Conservation (phyloP, 2,888 invertebrate genomes). For the Malthinus flaveolus region DNA sequence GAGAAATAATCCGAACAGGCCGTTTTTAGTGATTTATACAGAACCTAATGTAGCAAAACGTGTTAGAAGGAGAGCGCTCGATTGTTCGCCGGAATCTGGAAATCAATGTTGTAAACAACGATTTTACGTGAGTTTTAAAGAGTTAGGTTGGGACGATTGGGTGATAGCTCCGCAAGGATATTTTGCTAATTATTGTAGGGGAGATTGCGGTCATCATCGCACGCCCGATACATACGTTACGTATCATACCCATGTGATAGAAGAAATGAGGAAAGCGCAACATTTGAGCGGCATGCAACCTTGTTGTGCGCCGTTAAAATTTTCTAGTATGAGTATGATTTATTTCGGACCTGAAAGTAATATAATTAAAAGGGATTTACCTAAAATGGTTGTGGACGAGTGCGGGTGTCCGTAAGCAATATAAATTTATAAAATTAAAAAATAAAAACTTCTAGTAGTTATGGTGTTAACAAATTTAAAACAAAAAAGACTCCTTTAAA, state of each 20-base stretch:
- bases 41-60: slow-evolving; percentile 70
- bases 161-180: slow-evolving; percentile 83
- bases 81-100: slow-evolving; percentile 72
- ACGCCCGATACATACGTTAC: slow-evolving; percentile 83
- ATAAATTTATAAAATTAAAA: slow-evolving; percentile 8
- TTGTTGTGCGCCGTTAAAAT: slow-evolving; percentile 90
- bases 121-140: slow-evolving; percentile 89
- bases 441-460: slow-evolving; percentile 24
- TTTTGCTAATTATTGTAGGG: slow-evolving; percentile 92
- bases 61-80: slow-evolving; percentile 80
- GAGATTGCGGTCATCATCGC: slow-evolving; percentile 80
- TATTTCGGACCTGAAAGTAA: slow-evolving; percentile 89
- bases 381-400: slow-evolving; percentile 95
- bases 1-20: slow-evolving; percentile 67
- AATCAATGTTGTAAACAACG: slow-evolving; percentile 86
- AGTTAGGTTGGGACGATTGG: slow-evolving; percentile 94
- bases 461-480: slow-evolving; percentile 30
- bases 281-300: slow-evolving; percentile 79
- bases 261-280: slow-evolving; percentile 81
- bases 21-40: slow-evolving; percentile 82
- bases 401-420: slow-evolving; percentile 83
- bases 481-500: slow-evolving; percentile 20
- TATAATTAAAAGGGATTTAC: slow-evolving; percentile 91
- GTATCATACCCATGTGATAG: slow-evolving; percentile 89
- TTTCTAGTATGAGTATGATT: slow-evolving; percentile 89